phyloP scores from a whole-genome alignment of 1,140 invertebrate genomes.

The Ostrea denselamellosa region DNA sequence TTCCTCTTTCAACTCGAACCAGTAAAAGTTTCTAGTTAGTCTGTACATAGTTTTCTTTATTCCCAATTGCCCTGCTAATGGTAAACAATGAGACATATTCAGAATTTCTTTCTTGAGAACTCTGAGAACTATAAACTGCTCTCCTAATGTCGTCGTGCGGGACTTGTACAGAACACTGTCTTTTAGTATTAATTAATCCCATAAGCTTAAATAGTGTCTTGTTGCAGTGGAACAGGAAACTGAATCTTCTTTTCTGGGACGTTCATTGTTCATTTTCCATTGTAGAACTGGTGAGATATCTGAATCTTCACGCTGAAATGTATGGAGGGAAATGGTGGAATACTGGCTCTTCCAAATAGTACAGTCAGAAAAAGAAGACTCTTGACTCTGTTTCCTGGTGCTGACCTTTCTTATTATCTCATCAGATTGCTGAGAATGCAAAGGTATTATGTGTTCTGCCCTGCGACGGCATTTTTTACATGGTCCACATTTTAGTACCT shows the following conservation, averaged over 20 bases:
- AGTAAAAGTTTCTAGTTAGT: constrained; percentile 52
- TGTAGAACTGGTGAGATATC: constrained; percentile 9
- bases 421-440: not conserved
- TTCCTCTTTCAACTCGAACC: constrained; percentile 47
- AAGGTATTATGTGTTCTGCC: not conserved
- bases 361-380: not conserved
- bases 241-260: not conserved
- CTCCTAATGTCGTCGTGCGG: not conserved
- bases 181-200: not conserved
- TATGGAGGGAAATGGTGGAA: not conserved
- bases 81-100: constrained; percentile 47
- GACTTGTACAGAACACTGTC: not conserved
- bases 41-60: constrained; percentile 51
- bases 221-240: not conserved
- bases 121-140: constrained; percentile 49
- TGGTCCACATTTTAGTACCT: constrained; percentile 38
- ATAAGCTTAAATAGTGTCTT: constrained; percentile 26
- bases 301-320: constrained; percentile 22
- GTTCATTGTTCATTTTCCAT: not conserved
- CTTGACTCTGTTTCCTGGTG: not conserved
- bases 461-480: constrained; percentile 21
- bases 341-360: not conserved
- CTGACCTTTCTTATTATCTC: too few species aligned
- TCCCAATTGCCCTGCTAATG: constrained; percentile 52
- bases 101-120: constrained; percentile 48